Evolutionary conservation across 2,888 invertebrate genomes (phyloP), one percentile per base, ranked within the genome.

Genomic region (Horisme vitalbata): DNA sequence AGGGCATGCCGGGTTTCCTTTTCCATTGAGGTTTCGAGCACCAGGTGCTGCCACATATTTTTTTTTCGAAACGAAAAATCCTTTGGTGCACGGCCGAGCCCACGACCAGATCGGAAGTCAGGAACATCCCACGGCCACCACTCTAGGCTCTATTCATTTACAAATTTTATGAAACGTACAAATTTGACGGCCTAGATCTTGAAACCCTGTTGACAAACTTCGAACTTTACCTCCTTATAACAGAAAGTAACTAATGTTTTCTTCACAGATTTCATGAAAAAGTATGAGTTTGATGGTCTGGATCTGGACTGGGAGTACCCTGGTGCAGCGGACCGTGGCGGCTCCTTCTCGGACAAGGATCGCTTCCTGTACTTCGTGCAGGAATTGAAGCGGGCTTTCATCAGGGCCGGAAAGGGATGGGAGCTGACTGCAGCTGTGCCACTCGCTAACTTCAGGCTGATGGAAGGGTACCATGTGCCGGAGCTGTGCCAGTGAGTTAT

Each of bases 301-400:
- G 96, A 97, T 71, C 88, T 96, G 63, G 96, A 97, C 71, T 97
- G 97, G 96, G 97, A 97, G 78, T 97, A 97, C 72, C 96, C 97
- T 1, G 96, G 95, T 0, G 97, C 97, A 0, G 92, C 95, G 0
- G 97, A 97, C 77, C 92, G 97, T 18, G 96, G 96, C 4, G 97
- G 97, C 23, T 93, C 92, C 43, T 96, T 93, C 78, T 92, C 94
- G 7, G 97, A 97, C 79, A 96, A 96, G 77, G 94, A 96, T 63
- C 91, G 92, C 50, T 97, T 96, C 84, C 90, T 95, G 24, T 96
- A 92, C 71, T 93, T 96, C 55, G 96, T 96, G 0, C 93, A 96
- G 70, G 97, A 97, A 75, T 68, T 97, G 56, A 89, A 93, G 53
- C 90, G 94, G 13, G 96, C 96, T 1, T 97, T 97, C 71, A 92